These are phyloP conservation scores for Syrista parreyssii DNA, from an alignment of 2,888 invertebrate genomes.

Conservation along the genomic window DNA sequence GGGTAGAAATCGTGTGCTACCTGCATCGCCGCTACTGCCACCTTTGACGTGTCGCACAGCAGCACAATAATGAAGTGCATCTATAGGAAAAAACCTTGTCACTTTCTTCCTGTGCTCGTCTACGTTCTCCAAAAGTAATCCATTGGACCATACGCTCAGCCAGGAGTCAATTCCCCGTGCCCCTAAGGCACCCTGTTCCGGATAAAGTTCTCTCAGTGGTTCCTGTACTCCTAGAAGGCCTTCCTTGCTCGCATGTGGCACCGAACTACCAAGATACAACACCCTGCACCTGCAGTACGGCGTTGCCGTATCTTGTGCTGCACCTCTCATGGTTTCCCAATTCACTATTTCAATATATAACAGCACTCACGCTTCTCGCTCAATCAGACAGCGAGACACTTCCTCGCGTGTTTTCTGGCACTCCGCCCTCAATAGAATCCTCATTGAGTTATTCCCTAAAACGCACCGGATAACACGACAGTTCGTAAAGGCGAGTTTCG, in stretches of 20 bases:
- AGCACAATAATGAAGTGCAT: conserved; percentile 94
- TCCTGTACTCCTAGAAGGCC: conserved; percentile 98
- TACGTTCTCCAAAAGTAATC: conserved; percentile 93
- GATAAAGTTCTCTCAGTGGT: conserved; percentile 94
- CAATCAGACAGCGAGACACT: background rate
- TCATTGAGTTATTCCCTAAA: background rate
- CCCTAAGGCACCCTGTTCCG: conserved; percentile 90
- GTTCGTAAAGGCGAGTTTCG: background rate
- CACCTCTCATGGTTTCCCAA: conserved; percentile 55
- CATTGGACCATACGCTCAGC: conserved; percentile 97
- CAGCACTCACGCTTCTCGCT: background rate
- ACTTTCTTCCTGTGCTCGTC: conserved; percentile 95
- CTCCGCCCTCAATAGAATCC: background rate
- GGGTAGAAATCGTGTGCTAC: conserved; percentile 90
- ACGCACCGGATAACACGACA: background rate
- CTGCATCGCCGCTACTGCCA: conserved; percentile 66
- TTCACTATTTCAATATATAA: background rate
- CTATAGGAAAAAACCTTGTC: conserved; percentile 95
- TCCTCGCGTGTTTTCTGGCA: background rate
- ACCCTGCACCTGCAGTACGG: conserved; percentile 97
- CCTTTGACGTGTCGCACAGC: conserved; percentile 87
- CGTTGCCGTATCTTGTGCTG: conserved; percentile 79
- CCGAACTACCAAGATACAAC: conserved; percentile 94
- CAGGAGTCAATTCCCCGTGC: conserved; percentile 94
- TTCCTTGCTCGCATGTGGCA: conserved; percentile 97